Conservation (phyloP, 2,113 vertebrate species). For the Cavia porcellus region DNA sequence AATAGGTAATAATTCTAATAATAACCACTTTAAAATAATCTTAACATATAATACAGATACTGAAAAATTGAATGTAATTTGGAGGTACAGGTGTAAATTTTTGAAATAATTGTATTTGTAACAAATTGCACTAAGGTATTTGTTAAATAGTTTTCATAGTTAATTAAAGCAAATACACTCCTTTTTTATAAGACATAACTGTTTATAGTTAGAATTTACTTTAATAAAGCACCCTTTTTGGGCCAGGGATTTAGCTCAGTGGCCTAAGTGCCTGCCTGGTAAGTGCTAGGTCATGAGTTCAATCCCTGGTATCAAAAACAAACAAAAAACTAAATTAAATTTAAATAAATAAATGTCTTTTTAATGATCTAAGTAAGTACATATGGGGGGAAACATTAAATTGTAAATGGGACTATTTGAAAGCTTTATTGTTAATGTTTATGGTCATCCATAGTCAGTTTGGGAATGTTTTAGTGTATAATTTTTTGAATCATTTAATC, state of each 20-base stretch:
- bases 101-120: conserved; percentile 51
- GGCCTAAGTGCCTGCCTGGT: no score
- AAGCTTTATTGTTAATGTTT: conserved; percentile 37
- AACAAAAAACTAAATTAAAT: no score
- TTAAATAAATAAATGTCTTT: neutral
- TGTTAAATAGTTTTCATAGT: conserved; percentile 54
- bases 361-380: neutral
- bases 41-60: neutral
- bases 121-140: conserved; percentile 34
- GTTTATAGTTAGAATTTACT: conserved; percentile 49
- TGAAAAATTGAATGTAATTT: conserved; percentile 40
- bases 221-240: neutral
- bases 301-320: no score
- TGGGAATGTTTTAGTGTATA: neutral
- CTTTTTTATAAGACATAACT: conserved; percentile 8
- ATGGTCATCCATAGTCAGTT: neutral
- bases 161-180: conserved; percentile 48
- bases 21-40: neutral
- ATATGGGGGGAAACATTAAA: neutral
- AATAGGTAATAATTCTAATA: neutral
- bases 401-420: neutral
- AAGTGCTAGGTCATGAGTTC: no score
- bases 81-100: neutral
- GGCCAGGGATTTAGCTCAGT: no score
- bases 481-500: conserved; percentile 20